Conservation (phyloP, 2,888 invertebrate genomes). For the Erpobdella octoculata region DNA sequence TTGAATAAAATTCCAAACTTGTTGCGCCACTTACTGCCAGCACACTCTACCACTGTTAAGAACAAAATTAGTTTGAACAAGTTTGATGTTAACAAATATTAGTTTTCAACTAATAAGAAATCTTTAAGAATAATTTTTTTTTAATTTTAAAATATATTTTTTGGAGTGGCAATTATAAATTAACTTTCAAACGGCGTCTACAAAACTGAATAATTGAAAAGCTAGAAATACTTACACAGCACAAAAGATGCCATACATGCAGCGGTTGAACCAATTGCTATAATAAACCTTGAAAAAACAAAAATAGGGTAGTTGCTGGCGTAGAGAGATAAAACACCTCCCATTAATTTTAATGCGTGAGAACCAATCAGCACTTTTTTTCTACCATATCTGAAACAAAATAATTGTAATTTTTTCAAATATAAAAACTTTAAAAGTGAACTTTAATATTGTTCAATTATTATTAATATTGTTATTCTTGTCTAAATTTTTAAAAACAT, state of each 20-base stretch:
- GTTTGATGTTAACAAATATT: not conserved
- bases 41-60: conserved; percentile 32
- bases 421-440: no score
- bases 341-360: conserved; percentile 28
- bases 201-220: not conserved
- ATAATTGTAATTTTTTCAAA: no score
- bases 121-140: not conserved
- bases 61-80: not conserved
- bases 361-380: conserved; percentile 25
- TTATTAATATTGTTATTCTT: no score
- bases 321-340: conserved; percentile 26
- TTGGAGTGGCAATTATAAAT: no score
- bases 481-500: no score
- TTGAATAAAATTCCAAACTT: conserved; percentile 23
- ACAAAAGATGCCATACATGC: conserved; percentile 32
- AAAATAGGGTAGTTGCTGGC: conserved; percentile 29
- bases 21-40: conserved; percentile 26
- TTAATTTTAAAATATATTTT: not conserved
- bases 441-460: no score
- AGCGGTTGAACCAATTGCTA: conserved; percentile 33
- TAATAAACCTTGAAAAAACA: conserved; percentile 31
- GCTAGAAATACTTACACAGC: conserved; percentile 28
- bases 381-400: conserved; percentile 34
- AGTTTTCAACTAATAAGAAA: not conserved
- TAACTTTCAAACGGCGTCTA: no score